Conservation (phyloP, 1,140 invertebrate genomes). For the Zaprionus kolodkinae region DNA sequence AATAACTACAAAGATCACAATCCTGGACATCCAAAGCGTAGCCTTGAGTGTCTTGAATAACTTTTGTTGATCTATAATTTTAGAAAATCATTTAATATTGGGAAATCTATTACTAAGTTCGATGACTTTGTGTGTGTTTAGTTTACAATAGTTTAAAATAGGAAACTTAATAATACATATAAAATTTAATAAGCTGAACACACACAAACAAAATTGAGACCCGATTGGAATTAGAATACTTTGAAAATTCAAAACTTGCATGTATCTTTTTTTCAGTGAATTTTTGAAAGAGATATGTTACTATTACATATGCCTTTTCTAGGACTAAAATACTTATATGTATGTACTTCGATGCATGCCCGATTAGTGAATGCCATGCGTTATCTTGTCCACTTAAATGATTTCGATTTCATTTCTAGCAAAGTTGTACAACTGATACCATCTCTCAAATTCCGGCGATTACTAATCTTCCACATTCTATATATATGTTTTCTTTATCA, state of each 20-base stretch:
- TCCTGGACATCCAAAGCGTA: conserved; percentile 13
- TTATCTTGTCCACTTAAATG: conserved; percentile 71
- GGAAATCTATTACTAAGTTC: conserved; percentile 13
- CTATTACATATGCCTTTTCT: conserved; percentile 17
- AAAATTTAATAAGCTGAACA: conserved; percentile 20
- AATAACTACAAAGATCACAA: conserved; percentile 28
- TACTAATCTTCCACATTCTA: conserved; percentile 50
- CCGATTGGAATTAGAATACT: conserved; percentile 51
- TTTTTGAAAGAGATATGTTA: conserved; percentile 29
- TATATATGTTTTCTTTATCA: conserved; percentile 54
- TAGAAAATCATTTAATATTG: conserved; percentile 11
- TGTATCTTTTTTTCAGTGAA: conserved; percentile 48
- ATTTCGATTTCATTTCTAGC: conserved; percentile 67
- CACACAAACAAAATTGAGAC: conserved; percentile 13
- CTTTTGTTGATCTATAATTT: conserved; percentile 35
- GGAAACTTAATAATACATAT: background rate
- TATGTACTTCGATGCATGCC: conserved; percentile 68
- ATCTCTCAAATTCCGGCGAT: background rate
- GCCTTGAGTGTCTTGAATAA: conserved; percentile 28
- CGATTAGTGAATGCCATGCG: conserved; percentile 74
- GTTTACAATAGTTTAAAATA: background rate
- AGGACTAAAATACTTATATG: conserved; percentile 58
- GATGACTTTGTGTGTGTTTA: conserved; percentile 17
- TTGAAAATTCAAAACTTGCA: conserved; percentile 55
- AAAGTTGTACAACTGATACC: conserved; percentile 45